These are phyloP conservation scores for Episyrphus balteatus DNA, from an alignment of 1,140 invertebrate genomes.

Conservation along the genomic window DNA sequence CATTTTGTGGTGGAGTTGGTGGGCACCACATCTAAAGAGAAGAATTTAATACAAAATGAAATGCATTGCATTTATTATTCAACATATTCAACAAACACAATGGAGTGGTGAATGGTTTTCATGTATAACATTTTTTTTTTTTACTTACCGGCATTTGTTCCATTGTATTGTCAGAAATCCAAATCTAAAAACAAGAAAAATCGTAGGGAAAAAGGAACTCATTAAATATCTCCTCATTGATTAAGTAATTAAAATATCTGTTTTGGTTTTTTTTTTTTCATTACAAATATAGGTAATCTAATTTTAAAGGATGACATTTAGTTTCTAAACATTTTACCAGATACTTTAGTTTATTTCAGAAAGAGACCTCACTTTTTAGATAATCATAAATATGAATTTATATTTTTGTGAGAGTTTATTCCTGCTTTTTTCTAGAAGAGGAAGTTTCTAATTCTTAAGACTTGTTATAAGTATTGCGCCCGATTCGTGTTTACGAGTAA, in stretches of 20 bases:
- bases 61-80: neutral
- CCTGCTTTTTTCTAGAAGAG: too few relatives aligned
- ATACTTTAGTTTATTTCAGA: neutral
- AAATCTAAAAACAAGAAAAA: constrained; percentile 43
- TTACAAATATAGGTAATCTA: too few relatives aligned
- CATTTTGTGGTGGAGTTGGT: constrained; percentile 83
- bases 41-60: too few relatives aligned
- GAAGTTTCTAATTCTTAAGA: too few relatives aligned
- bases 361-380: neutral
- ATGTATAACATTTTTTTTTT: too few relatives aligned
- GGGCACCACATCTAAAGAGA: constrained; percentile 80
- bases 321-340: neutral
- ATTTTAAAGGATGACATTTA: constrained; percentile 21
- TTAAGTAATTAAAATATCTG: constrained; percentile 21
- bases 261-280: constrained; percentile 30
- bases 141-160: constrained; percentile 67
- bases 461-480: too few relatives aligned
- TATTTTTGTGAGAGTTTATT: too few relatives aligned
- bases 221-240: too few relatives aligned
- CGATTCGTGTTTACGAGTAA: too few relatives aligned
- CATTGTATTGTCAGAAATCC: constrained; percentile 57
- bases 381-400: too few relatives aligned
- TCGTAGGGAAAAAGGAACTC: neutral
- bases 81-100: too few relatives aligned
- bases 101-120: too few relatives aligned